Conservation (phyloP, 2,797 vertebrate species). For the Pangasius djambal region DNA sequence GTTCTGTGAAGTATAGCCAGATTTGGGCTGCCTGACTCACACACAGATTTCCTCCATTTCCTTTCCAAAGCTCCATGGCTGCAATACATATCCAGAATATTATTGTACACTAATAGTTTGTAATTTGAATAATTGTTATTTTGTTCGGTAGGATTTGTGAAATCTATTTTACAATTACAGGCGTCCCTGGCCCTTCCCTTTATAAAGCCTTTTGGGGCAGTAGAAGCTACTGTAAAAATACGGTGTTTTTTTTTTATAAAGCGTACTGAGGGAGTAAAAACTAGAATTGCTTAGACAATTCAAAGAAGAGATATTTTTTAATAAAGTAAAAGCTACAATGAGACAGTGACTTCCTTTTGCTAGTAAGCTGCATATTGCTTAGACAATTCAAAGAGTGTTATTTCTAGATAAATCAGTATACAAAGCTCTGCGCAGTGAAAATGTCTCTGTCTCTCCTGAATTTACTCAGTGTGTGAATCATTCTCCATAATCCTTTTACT, state of each 20-base stretch:
- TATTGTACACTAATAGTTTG: background rate
- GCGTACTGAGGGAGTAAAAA: background rate
- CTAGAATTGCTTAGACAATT: background rate
- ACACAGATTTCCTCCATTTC: background rate
- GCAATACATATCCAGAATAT: background rate
- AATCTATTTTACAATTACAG: background rate
- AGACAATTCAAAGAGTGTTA: background rate
- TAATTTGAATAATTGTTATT: background rate
- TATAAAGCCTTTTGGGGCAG: background rate
- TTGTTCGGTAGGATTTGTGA: background rate
- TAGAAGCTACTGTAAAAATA: background rate
- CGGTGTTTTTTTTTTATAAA: background rate
- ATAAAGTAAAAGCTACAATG: background rate
- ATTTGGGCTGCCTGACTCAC: background rate
- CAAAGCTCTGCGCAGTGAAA: background rate
- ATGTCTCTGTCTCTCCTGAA: background rate
- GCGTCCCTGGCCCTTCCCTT: background rate
- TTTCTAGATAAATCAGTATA: background rate
- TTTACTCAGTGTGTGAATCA: conserved; percentile 30
- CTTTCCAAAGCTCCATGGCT: background rate
- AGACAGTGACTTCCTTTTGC: background rate
- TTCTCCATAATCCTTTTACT: conserved; percentile 33
- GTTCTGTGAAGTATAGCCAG: background rate
- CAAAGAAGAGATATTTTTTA: background rate
- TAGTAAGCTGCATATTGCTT: conserved; percentile 12